Percentiles rank a stretch among this genome's conserved stretches.
phyloP scores from a whole-genome alignment of 2,797 vertebrate genomes.

The Microctenopoma steveboyesi region DNA sequence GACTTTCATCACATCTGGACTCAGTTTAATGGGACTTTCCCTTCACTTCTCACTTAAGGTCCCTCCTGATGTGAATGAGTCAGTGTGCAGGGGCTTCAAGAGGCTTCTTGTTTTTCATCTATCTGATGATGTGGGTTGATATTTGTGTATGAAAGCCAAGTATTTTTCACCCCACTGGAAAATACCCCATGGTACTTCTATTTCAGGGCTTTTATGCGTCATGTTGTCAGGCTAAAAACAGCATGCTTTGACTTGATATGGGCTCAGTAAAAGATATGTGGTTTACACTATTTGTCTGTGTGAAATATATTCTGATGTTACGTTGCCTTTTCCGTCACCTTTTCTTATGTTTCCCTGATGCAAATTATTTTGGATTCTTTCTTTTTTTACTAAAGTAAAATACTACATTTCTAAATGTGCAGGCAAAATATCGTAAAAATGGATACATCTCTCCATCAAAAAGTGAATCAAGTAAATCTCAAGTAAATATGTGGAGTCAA shows the following conservation, averaged over 20 bases:
- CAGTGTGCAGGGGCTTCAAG: constrained; percentile 73
- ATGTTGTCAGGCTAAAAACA: constrained; percentile 52
- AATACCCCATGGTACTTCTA: constrained; percentile 59
- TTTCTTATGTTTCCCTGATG: constrained; percentile 19
- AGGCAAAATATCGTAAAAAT: too few species aligned
- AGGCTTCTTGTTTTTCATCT: constrained; percentile 30
- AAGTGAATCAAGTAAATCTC: too few species aligned
- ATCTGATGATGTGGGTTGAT: constrained; percentile 56
- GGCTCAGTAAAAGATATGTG: constrained; percentile 22
- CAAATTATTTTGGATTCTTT: background rate
- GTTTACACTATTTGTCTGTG: background rate
- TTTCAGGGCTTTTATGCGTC: constrained; percentile 54
- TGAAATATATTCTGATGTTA: constrained; percentile 17
- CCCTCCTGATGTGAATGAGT: constrained; percentile 61
- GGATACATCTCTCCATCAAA: too few species aligned
- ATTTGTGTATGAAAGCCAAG: constrained; percentile 33
- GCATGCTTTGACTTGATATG: constrained; percentile 51
- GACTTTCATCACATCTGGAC: constrained; percentile 54
- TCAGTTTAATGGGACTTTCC: constrained; percentile 58
- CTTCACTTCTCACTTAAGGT: constrained; percentile 15
- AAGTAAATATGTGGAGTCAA: too few species aligned
- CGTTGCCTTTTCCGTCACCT: constrained; percentile 25
- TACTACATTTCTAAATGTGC: too few species aligned
- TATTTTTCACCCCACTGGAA: constrained; percentile 73
- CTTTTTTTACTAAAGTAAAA: too few species aligned